Base-by-base conservation (phyloP, 2,797 vertebrate species). In the Myotis vivesi region DNA sequence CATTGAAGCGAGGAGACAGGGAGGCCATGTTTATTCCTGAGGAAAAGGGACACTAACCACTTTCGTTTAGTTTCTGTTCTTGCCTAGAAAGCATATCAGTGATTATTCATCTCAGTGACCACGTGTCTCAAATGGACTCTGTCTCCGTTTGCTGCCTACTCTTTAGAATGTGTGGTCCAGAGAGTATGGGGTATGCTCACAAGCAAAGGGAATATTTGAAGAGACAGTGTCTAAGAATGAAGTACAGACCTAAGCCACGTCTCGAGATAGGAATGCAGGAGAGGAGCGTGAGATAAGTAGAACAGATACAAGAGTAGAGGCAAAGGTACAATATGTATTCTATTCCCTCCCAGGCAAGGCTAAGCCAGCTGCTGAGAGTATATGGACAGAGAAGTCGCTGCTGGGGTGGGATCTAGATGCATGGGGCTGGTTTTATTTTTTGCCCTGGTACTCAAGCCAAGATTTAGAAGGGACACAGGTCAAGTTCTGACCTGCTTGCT, bases 51-150 rank as follows among this genome's bases (percentile, higher is more conserved):
- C 83, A 89, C 59, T 82, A 44, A 68, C 69, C 92, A 41, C 71
- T 89, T 95, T 89, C 95, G 94, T 83, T 83, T 79, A 62, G 41
- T 23, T 69, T 66, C 57, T 73, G 30, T n/a, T 93, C 81, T 72
- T 80, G 79, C 75, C 68, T 75, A 87, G 91, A 96, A 82, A 80
- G 79, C 38, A 69, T 57, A 5, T 79, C 22, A 15, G 33, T 59
- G 64, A 75, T 59, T 19, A 51, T 62, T 57, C 62, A 90, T 94
- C 81, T 91, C 69, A 89, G 66, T 89, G 83, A 22, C 64, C 41
- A 13, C 6, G 15, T 73, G 91, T 94, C 80, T 92, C 90, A 86
- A 38, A 75, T 11, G 23, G 7, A 59, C 13, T 53, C 30, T 36
- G 19, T 77, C 51, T 82, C 55, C 87, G 81, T 81, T 85, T 36